Conservation (phyloP, 92 coral and sea anemone species). For the Epizoanthus scotinus region DNA sequence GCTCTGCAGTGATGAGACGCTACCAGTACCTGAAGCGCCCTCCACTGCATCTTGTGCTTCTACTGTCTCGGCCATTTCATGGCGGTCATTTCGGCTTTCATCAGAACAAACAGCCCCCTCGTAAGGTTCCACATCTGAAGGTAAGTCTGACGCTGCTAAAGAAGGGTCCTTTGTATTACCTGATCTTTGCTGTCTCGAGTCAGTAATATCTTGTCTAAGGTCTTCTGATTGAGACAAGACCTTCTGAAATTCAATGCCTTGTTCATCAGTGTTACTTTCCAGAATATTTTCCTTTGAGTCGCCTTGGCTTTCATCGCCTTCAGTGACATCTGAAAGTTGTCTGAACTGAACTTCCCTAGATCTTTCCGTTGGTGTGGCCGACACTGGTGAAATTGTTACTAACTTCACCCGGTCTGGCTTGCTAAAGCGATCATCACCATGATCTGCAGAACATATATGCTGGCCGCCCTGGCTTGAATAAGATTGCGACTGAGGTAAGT, state of each 20-base stretch:
- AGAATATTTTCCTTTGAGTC: constrained; percentile 62
- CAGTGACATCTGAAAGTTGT: constrained; percentile 88
- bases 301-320: constrained; percentile 76
- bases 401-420: constrained; percentile 39
- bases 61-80: background rate
- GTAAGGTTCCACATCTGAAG: background rate
- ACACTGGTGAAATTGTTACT: constrained; percentile 29
- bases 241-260: background rate
- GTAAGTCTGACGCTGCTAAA: background rate
- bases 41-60: background rate
- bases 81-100: background rate
- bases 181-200: background rate
- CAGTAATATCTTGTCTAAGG: background rate
- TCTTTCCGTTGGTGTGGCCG: constrained; percentile 50
- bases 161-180: background rate
- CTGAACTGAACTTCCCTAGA: constrained; percentile 63
- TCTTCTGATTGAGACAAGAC: constrained; percentile 2
- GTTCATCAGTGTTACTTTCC: constrained; percentile 20
- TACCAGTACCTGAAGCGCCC: background rate
- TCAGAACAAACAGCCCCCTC: background rate
- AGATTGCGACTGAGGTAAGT: constrained; percentile 65
- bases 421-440: constrained; percentile 12
- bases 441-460: background rate
- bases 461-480: constrained; percentile 32
- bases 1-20: constrained; percentile 30